Evolutionary conservation across 2,113 vertebrate genomes (phyloP), one percentile per base, ranked within the genome.

Genomic region (Ursus arctos): DNA sequence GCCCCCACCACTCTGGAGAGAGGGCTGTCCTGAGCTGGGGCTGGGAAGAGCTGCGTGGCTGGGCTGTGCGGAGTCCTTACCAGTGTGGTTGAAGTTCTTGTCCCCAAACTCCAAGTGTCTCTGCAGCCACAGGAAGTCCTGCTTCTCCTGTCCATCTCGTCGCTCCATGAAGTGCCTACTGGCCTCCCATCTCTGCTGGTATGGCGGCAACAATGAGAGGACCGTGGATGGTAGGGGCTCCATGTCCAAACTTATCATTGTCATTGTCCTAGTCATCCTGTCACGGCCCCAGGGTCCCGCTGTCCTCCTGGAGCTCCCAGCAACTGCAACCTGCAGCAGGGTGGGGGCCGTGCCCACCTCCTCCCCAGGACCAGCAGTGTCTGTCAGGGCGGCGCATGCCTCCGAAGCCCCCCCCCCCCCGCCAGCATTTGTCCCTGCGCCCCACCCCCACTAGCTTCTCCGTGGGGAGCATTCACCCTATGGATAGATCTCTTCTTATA

Each of bases 151-250:
- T 21, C 9, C 19, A 40, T 11, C 9, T 22, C 18, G 4, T 40
- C 69, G 10, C 69, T 71, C n/a, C 69, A 4, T 40, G n/a, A 12
- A 40, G n/a, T 22, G 69, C 36, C 36, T 21, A 74, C 22, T 71
- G 22, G 22, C 71, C 22, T 74, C 71, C 6, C 2, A 0, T 43
- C 71, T 43, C 21, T 72, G 71, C 71, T 24, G 11, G 36, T 12
- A 21, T 40, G 24, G 36, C 1, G 0, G 5, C 21, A 43, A 24
- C 1, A 5, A 74, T 24, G 21, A 74, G 21, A 40, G 0, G 4
- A 14, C 36, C 21, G 43, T 13, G 22, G 36, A 71, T 71, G 69
- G n/a, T n/a, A 40, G 71, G 3, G 11, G 21, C 6, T 24, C 71
- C 36, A 13, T 74, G 71, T 74, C 36, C 2, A 43, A 43, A 74